Evolutionary conservation across 2,888 invertebrate genomes (phyloP), one percentile per base, ranked within the genome.

Genomic region (Rhabditoides inermis): DNA sequence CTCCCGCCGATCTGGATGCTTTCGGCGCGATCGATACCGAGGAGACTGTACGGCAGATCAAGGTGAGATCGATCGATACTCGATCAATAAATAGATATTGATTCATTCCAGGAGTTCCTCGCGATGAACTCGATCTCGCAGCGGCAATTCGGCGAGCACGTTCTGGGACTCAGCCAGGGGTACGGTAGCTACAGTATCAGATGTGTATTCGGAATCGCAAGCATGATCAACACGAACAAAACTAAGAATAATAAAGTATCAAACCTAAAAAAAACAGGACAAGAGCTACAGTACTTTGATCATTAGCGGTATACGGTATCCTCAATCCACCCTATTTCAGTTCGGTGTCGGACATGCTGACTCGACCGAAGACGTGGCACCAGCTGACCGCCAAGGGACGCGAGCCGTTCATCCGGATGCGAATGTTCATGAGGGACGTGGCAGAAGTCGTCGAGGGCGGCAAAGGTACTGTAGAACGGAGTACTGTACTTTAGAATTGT

Each of bases 301-400:
- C 7, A 30, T 45, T 10, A 52, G 22, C 15, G 30, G 7, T n/a
- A 28, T 3, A 15, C 27, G 44, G 78, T 78, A 3, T 64, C 79
- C 49, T 78, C 77, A n/a, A n/a, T n/a, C n/a, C n/a, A n/a, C n/a
- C n/a, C n/a, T n/a, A n/a, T n/a, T n/a, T n/a, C n/a, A 98, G 98
- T 35, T 91, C 91, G 3, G 98, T 98, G 1, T 94, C 92, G 44
- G 98, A 98, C 79, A 82, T 98, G 39, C 81, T 98, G 60, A 95
- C 95, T 25, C 81, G 98, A 48, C 98, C 98, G 32, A 98, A 98
- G 78, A 91, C 94, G 0, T 98, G 95, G 98, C 90, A 91, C 77
- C 92, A 94, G 91, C 82, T 98, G 46, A 98, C 98, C 15, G 90
- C 70, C 30, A 92, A 92, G 78, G 74, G 74, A 1, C 83, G 92